Base-by-base conservation (phyloP, 2,888 invertebrate species). In the Ophion ellenae region DNA sequence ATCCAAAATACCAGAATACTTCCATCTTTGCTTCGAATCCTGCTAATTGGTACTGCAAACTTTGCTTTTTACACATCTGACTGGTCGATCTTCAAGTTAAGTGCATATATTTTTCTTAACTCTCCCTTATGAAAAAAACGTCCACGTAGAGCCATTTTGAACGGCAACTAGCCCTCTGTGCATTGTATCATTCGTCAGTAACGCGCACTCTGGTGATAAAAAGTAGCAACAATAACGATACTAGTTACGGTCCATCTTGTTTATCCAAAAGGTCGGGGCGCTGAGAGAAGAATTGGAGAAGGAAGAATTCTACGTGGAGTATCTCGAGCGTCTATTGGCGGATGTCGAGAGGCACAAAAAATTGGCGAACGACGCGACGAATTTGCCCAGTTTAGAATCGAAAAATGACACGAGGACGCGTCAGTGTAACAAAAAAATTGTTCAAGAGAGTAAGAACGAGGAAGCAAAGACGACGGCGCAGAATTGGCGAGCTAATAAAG, bases 271-370 rank as follows among this genome's bases (percentile, higher is more conserved):
- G 92, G 95, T 98, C 88, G 95, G 96, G 88, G 96, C 97, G 91
- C 95, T 98, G 81, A 96, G 96, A 93, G 97, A 97, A 93, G 98
- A 98, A 94, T 95, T 98, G 88, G 97, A 98, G 93, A 98, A 98
- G 94, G 98, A 98, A 94, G 97, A 97, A 92, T 97, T 98, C 92
- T 98, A 98, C 92, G 98, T 98, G 14, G 97, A 98, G 93, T 98
- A 98, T 94, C 95, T 98, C 91, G 98, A 98, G 93, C 96, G 97
- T 87, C 94, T 98, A 88, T 94, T 98, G 81, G 97, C 97, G 83
- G 98, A 98, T 95, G 98, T 98, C 11, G 98, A 98, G 92, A 97
- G 97, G 91, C 97, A 97, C 92, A 97, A 97, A 57, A 91, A 92
- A 81, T 87, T 93, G 69, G 91, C 93, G 3, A 93, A 85, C 64